These are phyloP conservation scores for Megalurothrips usitatus DNA, from an alignment of 2,888 invertebrate species.

Conservation along the genomic window DNA sequence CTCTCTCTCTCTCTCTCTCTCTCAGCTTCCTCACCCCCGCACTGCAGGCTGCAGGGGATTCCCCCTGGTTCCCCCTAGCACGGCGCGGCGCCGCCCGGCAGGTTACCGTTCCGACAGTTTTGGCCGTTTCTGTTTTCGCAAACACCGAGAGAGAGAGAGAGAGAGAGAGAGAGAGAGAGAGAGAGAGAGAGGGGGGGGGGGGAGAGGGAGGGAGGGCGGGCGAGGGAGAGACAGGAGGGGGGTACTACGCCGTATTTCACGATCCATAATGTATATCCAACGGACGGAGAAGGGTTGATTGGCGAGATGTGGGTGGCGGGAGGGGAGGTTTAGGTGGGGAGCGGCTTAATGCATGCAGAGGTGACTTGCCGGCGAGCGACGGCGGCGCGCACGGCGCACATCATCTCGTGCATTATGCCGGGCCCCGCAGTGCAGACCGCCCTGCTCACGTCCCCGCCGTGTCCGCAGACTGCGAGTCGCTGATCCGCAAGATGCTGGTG, in stretches of 20 bases:
- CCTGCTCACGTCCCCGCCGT: conserved; percentile 26
- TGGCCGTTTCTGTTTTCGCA: neutral
- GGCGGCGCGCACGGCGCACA: neutral
- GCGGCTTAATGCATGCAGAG: neutral
- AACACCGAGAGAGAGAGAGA: neutral
- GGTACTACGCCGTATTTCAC: neutral
- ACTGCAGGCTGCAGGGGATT: neutral
- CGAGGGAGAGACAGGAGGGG: neutral
- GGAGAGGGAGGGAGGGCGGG: neutral
- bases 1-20: too few species aligned
- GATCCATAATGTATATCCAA: neutral
- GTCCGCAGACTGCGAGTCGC: conserved; percentile 82
- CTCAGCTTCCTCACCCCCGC: too few species aligned
- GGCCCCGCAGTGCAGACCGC: too few species aligned
- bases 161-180: neutral
- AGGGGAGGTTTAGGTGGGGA: too few species aligned
- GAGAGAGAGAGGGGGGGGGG: neutral
- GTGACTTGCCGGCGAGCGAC: neutral
- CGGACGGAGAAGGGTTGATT: neutral
- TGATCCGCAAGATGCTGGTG: conserved; percentile 93
- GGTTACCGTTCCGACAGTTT: neutral
- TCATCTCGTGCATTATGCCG: neutral
- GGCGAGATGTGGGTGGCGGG: too few species aligned
- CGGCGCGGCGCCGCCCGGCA: neutral
- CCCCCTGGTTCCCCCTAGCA: neutral